Base-by-base conservation (phyloP, 2,888 invertebrate species). In the Sialis fuliginosa region DNA sequence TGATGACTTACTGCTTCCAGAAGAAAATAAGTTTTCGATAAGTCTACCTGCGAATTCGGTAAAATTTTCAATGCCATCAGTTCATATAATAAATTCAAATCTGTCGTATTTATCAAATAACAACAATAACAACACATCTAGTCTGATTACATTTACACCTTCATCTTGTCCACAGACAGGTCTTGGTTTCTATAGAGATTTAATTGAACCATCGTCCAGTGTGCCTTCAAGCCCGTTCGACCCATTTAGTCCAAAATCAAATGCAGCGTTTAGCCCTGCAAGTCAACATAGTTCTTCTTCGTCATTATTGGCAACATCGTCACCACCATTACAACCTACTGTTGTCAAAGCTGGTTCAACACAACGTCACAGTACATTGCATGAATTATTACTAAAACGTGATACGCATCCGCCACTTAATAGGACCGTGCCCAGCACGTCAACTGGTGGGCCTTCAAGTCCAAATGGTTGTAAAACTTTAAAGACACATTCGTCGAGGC, bases 1-100 rank as follows among this genome's bases (percentile, higher is more conserved):
- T 62, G 89, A 89, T 61, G 89, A 89, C 62, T 66, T 90, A 42
- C 65, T 84, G 12, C 62, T 85, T 54, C 83, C 85, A 1, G 81
- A 81, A 56, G 84, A 83, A 57, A 72, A 66, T 60, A 71, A 69
- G 30, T 75, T 71, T 55, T 70, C 69, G 55, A 63, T 72, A 33
- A 53, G 51, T 47, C 50, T 48, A n/a, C 49, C 54, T n/a, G 51
- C 53, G 30, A 48, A 51, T 46, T 41, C 41, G 46, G 48, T 45
- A 44, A 45, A 52, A 51, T 45, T 47, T 51, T 39, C 53, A 33
- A 53, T 53, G 12, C 52, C 57, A 9, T 52, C 51, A 39, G 50
- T 55, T 45, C 55, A 55, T 41, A 53, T 53, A 35, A 52, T 53
- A 42, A 56, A 55, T 10, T 42, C 42, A 42, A 42, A 32, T 7